A percentile compares a stretch with the other conserved stretches of the same genome.
These are phyloP conservation scores for Drosophila equinoxialis DNA, from an alignment of 1,140 invertebrate genomes.

Conservation along the genomic window DNA sequence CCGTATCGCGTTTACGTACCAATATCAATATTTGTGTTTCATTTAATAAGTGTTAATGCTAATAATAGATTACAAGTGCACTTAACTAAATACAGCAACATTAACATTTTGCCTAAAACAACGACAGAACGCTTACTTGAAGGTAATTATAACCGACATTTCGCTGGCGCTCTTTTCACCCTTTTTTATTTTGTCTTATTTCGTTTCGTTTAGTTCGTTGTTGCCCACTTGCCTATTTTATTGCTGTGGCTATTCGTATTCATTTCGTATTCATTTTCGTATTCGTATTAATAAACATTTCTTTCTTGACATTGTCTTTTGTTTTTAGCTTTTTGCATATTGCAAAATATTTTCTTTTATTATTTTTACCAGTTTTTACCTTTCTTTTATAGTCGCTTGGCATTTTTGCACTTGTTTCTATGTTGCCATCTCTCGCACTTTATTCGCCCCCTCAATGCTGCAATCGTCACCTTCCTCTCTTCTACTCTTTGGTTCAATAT, in stretches of 20 bases:
- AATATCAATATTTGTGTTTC: conserved; percentile 24
- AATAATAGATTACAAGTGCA: conserved; percentile 73
- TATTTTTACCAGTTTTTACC: conserved; percentile 53
- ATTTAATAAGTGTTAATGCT: conserved; percentile 49
- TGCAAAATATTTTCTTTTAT: conserved; percentile 55
- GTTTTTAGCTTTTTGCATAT: conserved; percentile 52
- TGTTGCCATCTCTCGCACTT: conserved; percentile 52
- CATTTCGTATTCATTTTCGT: background rate
- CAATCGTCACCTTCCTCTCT: conserved; percentile 22
- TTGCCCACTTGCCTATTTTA: conserved; percentile 3
- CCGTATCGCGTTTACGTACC: conserved; percentile 54
- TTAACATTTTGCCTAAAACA: conserved; percentile 1
- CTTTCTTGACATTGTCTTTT: conserved; percentile 42
- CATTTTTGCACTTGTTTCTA: conserved; percentile 56
- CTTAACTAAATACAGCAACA: conserved; percentile 55
- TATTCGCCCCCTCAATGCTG: conserved; percentile 28
- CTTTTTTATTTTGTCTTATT: conserved; percentile 52
- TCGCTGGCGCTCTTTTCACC: conserved; percentile 39
- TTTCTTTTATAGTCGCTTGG: conserved; percentile 47
- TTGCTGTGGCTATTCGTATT: conserved; percentile 9
- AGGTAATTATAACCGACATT: conserved; percentile 66
- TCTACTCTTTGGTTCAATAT: background rate
- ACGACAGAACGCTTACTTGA: conserved; percentile 34
- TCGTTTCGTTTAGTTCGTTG: conserved; percentile 8
- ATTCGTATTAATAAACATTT: conserved; percentile 45